Evolutionary conservation across 2,113 vertebrate genomes (phyloP).

Genomic region (Prochilodus magdalenae): DNA sequence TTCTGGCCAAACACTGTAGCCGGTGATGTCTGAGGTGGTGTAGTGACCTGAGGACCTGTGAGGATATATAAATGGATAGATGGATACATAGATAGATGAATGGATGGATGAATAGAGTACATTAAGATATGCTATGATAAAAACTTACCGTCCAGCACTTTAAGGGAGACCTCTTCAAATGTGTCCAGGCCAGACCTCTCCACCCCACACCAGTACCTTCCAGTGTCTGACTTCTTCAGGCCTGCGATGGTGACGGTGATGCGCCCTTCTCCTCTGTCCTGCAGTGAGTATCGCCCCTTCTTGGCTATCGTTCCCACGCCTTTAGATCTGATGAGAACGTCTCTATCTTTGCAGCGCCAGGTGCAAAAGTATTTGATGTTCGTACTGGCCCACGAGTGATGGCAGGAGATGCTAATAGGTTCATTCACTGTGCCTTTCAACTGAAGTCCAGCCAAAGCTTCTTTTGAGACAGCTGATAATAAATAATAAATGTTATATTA

Average conservation of each 20-base stretch:
- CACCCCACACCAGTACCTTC: conserved; percentile 11
- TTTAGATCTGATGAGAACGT: not conserved
- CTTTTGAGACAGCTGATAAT: not conserved
- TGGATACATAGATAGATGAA: too few relatives aligned
- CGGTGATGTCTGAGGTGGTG: not conserved
- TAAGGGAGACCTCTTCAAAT: not conserved
- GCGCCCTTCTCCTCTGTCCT: not conserved
- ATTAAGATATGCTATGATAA: not conserved
- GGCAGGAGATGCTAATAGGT: not conserved
- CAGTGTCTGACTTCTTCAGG: not conserved
- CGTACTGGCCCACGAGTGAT: not conserved
- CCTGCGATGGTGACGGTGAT: not conserved
- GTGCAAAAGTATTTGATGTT: conserved; percentile 10
- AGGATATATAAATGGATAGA: too few relatives aligned
- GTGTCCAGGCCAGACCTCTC: conserved; percentile 3
- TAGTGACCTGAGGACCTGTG: not conserved
- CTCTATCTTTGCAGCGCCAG: not conserved
- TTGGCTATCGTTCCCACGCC: not conserved
- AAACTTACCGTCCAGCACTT: conserved; percentile 1
- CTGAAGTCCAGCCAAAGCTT: not conserved
- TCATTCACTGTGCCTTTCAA: not conserved
- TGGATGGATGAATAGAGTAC: not conserved
- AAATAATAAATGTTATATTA: too few relatives aligned
- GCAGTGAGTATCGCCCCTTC: not conserved
- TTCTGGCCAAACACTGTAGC: too few relatives aligned